Percentiles rank a stretch among this genome's conserved stretches.
Conservation (phyloP, 30 jellyfish, hydroid and myxozoan genomes). For the Hydra vulgaris region DNA sequence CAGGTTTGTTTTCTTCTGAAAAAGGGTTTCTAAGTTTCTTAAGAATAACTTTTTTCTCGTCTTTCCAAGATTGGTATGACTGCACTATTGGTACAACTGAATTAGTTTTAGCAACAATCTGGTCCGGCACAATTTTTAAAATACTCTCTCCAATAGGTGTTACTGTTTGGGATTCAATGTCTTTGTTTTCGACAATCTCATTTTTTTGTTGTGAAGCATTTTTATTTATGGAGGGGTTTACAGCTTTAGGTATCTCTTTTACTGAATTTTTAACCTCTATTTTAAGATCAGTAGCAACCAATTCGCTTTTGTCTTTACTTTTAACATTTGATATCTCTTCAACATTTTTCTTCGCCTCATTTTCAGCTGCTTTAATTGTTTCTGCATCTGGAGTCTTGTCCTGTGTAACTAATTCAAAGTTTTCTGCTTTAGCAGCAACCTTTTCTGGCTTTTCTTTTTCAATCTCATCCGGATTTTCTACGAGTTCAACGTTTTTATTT, state of each 20-base stretch:
- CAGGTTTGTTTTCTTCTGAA: slow-evolving; percentile 16
- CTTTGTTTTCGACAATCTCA: neutral
- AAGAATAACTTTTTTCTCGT: slow-evolving; percentile 63
- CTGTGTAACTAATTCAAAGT: neutral
- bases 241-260: neutral
- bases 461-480: slow-evolving; percentile 19
- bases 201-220: neutral
- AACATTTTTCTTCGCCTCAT: slow-evolving; percentile 1
- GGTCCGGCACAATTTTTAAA: neutral
- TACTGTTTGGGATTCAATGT: neutral
- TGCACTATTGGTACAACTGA: neutral
- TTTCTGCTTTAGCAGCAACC: neutral
- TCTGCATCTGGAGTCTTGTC: neutral
- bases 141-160: neutral
- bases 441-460: slow-evolving; percentile 19
- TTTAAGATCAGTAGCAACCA: neutral
- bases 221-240: neutral
- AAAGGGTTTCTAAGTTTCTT: slow-evolving; percentile 53
- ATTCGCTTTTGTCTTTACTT: neutral
- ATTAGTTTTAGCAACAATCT: neutral
- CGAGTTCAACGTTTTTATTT: slow-evolving; percentile 19
- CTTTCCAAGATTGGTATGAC: slow-evolving; percentile 54
- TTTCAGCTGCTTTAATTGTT: neutral
- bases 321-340: neutral
- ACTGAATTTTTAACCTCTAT: neutral